Conservation (phyloP, 2,113 vertebrate species). For the Chamaetylas fuelleborni region DNA sequence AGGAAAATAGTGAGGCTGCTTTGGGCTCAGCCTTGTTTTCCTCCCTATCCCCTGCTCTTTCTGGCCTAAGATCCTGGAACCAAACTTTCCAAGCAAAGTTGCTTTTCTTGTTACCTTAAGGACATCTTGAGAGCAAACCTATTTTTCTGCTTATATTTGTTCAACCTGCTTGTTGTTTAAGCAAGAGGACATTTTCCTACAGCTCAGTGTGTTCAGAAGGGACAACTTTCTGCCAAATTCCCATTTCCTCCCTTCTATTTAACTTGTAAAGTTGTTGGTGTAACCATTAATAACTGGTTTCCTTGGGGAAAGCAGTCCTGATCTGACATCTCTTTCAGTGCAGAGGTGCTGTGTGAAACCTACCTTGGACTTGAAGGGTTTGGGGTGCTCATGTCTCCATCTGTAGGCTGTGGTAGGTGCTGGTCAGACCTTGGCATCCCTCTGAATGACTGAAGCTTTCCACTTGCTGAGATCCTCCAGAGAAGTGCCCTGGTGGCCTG, state of each 20-base stretch:
- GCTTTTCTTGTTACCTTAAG: background rate
- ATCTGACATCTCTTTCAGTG: background rate
- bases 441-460: background rate
- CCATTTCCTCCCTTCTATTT: background rate
- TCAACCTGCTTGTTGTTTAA: background rate
- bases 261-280: background rate
- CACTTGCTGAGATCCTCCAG: background rate
- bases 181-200: background rate
- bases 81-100: background rate
- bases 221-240: background rate
- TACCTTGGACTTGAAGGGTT: background rate
- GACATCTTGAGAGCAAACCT: background rate
- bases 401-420: background rate
- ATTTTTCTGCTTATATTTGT: background rate
- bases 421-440: background rate
- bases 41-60: background rate
- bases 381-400: background rate
- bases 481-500: accelerated
- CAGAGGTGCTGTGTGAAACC: background rate
- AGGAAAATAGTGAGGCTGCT: background rate
- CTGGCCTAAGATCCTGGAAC: background rate
- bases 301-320: background rate
- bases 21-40: background rate
- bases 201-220: background rate
- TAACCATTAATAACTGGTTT: background rate